Percentiles rank a stretch among this genome's conserved stretches.
These are phyloP conservation scores for Polyodon spathula DNA, from an alignment of 2,113 vertebrate genomes.

Conservation along the genomic window DNA sequence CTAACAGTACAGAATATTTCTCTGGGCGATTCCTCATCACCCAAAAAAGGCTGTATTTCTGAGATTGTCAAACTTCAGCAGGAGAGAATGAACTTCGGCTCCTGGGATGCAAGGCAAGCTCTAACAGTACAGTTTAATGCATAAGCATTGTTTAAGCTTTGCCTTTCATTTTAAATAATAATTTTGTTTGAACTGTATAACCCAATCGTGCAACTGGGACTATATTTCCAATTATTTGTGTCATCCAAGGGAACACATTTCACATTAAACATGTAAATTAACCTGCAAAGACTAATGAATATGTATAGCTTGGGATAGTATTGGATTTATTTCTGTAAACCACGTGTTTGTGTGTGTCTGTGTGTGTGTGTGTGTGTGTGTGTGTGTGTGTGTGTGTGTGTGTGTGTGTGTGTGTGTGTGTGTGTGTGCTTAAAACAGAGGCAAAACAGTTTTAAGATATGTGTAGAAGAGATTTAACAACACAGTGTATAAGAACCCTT, in stretches of 20 bases:
- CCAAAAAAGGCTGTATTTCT: too few species aligned
- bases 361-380: too few species aligned
- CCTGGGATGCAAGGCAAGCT: not conserved
- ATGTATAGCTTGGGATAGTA: constrained; percentile 19
- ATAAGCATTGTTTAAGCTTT: constrained; percentile 10
- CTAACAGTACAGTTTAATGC: constrained; percentile 4
- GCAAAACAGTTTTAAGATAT: not conserved
- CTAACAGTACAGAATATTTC: not conserved
- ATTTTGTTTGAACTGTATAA: constrained; percentile 20
- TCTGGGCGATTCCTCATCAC: not conserved
- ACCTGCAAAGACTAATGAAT: constrained; percentile 20
- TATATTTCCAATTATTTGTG: constrained; percentile 30
- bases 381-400: too few species aligned
- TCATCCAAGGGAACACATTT: constrained; percentile 28
- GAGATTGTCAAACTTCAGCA: not conserved
- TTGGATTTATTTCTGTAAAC: not conserved
- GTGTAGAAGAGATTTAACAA: not conserved
- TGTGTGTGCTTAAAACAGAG: not conserved
- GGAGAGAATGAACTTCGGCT: not conserved
- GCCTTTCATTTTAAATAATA: constrained; percentile 9
- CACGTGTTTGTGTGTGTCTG: too few species aligned
- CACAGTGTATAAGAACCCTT: not conserved
- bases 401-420: too few species aligned
- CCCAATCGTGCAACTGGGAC: constrained; percentile 24
- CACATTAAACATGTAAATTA: constrained; percentile 35